Conservation (phyloP, 2,797 vertebrate species). For the Periparus ater region DNA sequence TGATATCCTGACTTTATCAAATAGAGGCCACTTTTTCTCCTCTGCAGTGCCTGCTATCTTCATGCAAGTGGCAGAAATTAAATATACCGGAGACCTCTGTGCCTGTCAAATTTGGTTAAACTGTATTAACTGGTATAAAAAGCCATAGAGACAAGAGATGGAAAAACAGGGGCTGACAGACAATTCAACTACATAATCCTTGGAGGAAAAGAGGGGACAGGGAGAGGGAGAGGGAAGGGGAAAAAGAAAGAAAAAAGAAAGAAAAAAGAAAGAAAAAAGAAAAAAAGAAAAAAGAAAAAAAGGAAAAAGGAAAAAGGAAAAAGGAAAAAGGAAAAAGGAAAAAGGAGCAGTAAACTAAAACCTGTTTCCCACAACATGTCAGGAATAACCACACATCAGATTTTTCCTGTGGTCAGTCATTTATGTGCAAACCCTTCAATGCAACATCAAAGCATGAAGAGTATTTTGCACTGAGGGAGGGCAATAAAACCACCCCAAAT, state of each 20-base stretch:
- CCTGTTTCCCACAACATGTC: not conserved
- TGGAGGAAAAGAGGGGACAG: no score
- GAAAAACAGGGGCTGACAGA: constrained; percentile 18
- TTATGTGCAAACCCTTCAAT: not conserved
- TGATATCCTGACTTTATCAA: not conserved
- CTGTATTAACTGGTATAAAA: not conserved
- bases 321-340: no score
- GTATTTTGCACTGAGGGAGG: rapidly evolving
- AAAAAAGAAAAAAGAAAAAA: no score
- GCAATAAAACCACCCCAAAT: not conserved
- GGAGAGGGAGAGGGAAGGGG: no score
- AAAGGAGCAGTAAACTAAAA: not conserved
- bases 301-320: no score
- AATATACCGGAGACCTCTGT: constrained; percentile 1
- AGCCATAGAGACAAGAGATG: not conserved
- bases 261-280: no score
- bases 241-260: no score
- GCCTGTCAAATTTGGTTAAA: constrained; percentile 31
- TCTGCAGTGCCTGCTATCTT: not conserved
- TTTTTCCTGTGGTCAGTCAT: not conserved
- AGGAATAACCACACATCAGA: not conserved
- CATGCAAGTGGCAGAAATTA: constrained; percentile 24
- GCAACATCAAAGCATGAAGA: not conserved
- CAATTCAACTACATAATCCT: not conserved
- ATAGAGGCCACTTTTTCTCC: not conserved